Evolutionary conservation across 2,888 invertebrate species (phyloP), one percentile per base, ranked within the genome.

Genomic region (Drosophila mimica): DNA sequence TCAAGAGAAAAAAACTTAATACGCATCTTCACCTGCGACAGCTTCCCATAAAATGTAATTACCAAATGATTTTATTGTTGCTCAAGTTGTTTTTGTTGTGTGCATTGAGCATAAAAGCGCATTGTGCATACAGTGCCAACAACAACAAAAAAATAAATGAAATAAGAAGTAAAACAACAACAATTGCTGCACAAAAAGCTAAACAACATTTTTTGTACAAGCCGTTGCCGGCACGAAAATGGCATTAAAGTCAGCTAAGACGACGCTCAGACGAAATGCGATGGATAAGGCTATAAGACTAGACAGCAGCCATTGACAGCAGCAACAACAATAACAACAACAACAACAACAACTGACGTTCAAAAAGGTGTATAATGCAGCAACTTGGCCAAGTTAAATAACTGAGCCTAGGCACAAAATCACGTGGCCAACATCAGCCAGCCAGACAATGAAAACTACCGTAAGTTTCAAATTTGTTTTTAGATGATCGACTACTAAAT

Each of bases 211-310:
- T 53, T 63, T 60, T 61, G 64, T 70, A 30, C 51, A 61, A 70
- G 75, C 59, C 38, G 67, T 64, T 76, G 69, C 66, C 63, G 82
- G 74, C 90, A 85, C 88, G 90, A 89, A 85, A 85, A 79, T 89
- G 90, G 82, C 90, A 89, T 85, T 85, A 89, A 88, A 85, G 73
- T 70, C 78, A 60, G 48, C 74, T 43, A 63, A 70, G 63, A 63
- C 68, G 72, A 70, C 31, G 70, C 66, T 76, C 65, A 77, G 74
- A 60, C 84, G 60, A 62, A 69, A 54, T 60, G 31, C 83, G 75
- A 72, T 74, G 89, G 73, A 80, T 80, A 78, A 73, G 73, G 76
- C 79, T 51, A 71, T 80, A 78, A 73, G 71, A 76, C 76, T 54
- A 71, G 72, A 74, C 74, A 78, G 66, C 52, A 72, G 20, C 40